Evolutionary conservation across 2,113 vertebrate species (phyloP).

Genomic region (Lota lota): DNA sequence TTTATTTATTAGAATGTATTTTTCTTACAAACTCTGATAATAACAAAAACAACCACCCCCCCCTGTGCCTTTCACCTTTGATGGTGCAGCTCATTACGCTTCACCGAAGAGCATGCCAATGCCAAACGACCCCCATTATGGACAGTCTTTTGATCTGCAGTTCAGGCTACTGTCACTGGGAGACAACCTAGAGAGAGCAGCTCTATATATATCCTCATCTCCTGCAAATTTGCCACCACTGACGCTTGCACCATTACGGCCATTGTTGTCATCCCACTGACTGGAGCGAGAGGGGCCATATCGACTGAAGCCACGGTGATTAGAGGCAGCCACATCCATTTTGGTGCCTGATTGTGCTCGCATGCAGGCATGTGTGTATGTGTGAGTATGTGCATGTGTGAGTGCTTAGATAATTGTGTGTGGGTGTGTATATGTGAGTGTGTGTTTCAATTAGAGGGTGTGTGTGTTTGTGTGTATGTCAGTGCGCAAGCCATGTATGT

Average conservation of each 20-base stretch:
- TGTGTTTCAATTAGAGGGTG: not conserved
- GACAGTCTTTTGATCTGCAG: slow-evolving; percentile 47
- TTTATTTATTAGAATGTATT: too few species aligned
- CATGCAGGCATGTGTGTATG: slow-evolving; percentile 11
- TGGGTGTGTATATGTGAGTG: not conserved
- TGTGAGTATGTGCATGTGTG: slow-evolving; percentile 10
- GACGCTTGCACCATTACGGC: slow-evolving; percentile 42
- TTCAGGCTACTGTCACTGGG: slow-evolving; percentile 47
- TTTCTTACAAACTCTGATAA: too few species aligned
- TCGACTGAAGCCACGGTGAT: slow-evolving; percentile 39
- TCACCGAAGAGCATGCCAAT: slow-evolving; percentile 58
- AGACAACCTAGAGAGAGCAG: slow-evolving; percentile 49
- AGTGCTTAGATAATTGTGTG: not conserved
- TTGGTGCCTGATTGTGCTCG: slow-evolving; percentile 26
- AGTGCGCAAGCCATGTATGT: not conserved
- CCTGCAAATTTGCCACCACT: slow-evolving; percentile 51
- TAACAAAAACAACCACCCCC: slow-evolving; percentile 10
- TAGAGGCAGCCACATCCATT: slow-evolving; percentile 36
- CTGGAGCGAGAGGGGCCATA: slow-evolving; percentile 27
- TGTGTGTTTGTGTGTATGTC: not conserved
- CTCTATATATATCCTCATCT: slow-evolving; percentile 56
- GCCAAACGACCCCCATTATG: slow-evolving; percentile 59
- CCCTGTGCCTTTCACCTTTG: slow-evolving; percentile 46
- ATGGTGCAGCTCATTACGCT: slow-evolving; percentile 61
- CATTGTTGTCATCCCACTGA: slow-evolving; percentile 50